A percentile compares a stretch with the other conserved stretches of the same genome.
Conservation (phyloP, 2,888 invertebrate genomes). For the Drosophila robusta region DNA sequence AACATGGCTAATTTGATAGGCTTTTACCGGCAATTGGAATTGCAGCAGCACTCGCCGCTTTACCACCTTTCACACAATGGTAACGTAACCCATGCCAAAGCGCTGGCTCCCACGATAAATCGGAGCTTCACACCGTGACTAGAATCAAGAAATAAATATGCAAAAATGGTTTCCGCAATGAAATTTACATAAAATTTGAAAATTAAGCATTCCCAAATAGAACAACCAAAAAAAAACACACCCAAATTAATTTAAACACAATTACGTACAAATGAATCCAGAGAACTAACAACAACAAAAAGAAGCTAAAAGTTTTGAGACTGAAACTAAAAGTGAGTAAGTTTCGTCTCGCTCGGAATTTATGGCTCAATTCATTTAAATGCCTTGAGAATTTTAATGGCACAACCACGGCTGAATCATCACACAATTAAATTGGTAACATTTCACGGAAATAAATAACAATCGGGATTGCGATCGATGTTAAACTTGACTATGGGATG, state of each 20-base stretch:
- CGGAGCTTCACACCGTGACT: slow-evolving; percentile 25
- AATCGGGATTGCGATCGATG: background rate
- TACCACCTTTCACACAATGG: slow-evolving; percentile 40
- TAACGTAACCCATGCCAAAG: slow-evolving; percentile 27
- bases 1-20: slow-evolving; percentile 37
- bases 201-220: slow-evolving; percentile 25
- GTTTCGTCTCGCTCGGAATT: slow-evolving; percentile 30
- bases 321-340: slow-evolving; percentile 37
- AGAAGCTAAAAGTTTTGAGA: background rate
- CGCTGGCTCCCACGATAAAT: slow-evolving; percentile 67
- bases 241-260: slow-evolving; percentile 27
- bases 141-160: slow-evolving; percentile 58
- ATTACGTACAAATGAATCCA: slow-evolving; percentile 32
- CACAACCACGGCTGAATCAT: slow-evolving; percentile 39
- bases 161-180: slow-evolving; percentile 67
- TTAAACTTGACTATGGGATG: background rate
- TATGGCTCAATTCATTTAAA: slow-evolving; percentile 26
- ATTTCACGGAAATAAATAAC: slow-evolving; percentile 6
- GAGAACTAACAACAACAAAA: slow-evolving; percentile 7
- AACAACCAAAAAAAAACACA: slow-evolving; percentile 19
- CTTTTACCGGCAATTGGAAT: slow-evolving; percentile 32
- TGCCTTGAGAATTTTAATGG: slow-evolving; percentile 45
- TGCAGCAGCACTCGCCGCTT: background rate
- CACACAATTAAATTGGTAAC: slow-evolving; percentile 31
- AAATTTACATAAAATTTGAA: slow-evolving; percentile 67